Base-by-base conservation (phyloP, 2,113 vertebrate genomes). In the Albula goreensis region DNA sequence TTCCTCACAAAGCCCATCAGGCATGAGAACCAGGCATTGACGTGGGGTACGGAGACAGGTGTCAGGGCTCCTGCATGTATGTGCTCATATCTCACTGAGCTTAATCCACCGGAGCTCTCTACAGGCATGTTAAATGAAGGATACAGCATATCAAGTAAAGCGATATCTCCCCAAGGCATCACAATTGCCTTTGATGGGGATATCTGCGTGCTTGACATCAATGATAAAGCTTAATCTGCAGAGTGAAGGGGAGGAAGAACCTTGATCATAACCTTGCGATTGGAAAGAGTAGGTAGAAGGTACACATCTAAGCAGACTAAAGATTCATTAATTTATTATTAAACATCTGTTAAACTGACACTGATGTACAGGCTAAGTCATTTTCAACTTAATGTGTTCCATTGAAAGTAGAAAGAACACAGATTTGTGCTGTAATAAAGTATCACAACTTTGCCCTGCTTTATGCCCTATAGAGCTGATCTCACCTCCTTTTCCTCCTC, bases 111-210 rank as follows among this genome's bases (percentile, higher is more conserved):
- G 56, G 83, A 49, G 77, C 85, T 50, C 50, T 74, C 51, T 81
- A 82, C 12, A 70, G 82, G 70, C 77, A 51, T 53, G 84, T 78
- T 80, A 86, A 85, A 82, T 87, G 78, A 79, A 80, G 52, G 41
- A 84, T 81, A 77, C 60, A 83, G 49, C 41, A 51, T 77, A 88
- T 85, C 81, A 90, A 86, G 88, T 19, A 56, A 84, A 53, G 80
- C 19, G 80, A 78, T 88, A 70, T 78, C 82, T 85, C 56, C 83
- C 88, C 82, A 79, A 87, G 74, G 51, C 56, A 85, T 81, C 53
- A 8, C 57, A 83, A 57, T 66, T 70, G 77, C 60, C 86, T 50
- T 66, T 80, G 56, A 81, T 79, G 81, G 70, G 77, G 52, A 88
- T 77, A 53, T 88, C 66, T 81, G 70, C 17, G 9, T 50, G 17